Conservation (phyloP, 2,113 vertebrate genomes). For the western clawed frog (Xenopus tropicalis) region UCB_Xtro_10.0 CM004451.2:1882501-1883000, state of each 20-base stretch:
- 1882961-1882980: neutral
- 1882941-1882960: conserved; percentile 28
- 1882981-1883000: too few species aligned
- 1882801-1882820: too few species aligned
- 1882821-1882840: neutral
- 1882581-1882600: too few species aligned
- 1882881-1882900: neutral
- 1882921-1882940: conserved; percentile 5
- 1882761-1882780: neutral
- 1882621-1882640: neutral
- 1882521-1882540: neutral
- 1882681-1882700: conserved; percentile 24
- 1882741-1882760: neutral
- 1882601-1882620: too few species aligned
- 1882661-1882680: conserved; percentile 33
- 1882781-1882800: too few species aligned
- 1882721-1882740: neutral
- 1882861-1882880: neutral
- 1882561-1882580: too few species aligned
- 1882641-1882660: conserved; percentile 25
- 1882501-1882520: neutral
- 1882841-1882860: neutral
- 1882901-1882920: neutral
- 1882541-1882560: neutral
- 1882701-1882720: neutral